These are phyloP conservation scores for Zalophus californianus DNA, from an alignment of 2,797 vertebrate species.

Conservation along the genomic window DNA sequence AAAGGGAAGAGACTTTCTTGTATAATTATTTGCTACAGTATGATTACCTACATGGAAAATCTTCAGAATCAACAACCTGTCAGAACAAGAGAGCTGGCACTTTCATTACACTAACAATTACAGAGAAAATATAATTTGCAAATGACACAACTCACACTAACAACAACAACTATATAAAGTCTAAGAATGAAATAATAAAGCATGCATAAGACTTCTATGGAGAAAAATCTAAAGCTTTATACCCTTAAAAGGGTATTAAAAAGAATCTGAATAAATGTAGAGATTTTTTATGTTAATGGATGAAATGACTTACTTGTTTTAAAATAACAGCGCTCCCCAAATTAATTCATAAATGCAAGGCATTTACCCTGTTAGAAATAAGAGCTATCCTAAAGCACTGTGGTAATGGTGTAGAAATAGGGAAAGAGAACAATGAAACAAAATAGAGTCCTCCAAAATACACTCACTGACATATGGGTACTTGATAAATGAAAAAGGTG, in stretches of 20 bases:
- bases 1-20: background rate
- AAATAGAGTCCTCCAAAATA: background rate
- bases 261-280: background rate
- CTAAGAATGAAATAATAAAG: background rate
- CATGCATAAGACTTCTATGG: background rate
- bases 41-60: background rate
- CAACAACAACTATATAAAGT: background rate
- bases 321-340: background rate
- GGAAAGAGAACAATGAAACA: background rate
- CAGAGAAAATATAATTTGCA: slow-evolving; percentile 26
- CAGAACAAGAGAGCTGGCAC: background rate
- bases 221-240: slow-evolving; percentile 37
- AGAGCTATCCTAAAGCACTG: background rate
- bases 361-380: background rate
- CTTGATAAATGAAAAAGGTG: background rate
- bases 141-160: background rate
- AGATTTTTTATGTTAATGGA: background rate
- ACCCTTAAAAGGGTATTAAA: background rate
- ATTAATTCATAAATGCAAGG: background rate
- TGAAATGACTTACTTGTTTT: background rate
- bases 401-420: background rate
- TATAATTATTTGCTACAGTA: background rate
- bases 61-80: background rate
- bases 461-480: background rate
- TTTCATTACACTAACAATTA: background rate